phyloP scores from a whole-genome alignment of 1,140 invertebrate genomes.

The Achroia grisella region DNA sequence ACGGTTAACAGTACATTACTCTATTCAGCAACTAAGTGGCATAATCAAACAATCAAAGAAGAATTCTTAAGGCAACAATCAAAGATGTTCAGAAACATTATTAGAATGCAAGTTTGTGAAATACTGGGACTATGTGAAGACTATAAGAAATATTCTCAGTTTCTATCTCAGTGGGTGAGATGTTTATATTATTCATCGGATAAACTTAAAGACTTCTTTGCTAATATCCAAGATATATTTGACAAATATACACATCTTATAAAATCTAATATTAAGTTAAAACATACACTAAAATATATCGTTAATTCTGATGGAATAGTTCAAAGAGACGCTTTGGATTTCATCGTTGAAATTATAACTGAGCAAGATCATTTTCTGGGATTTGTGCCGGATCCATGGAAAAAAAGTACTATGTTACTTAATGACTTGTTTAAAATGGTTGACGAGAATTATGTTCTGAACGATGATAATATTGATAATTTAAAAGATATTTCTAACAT shows the following conservation, averaged over 20 bases:
- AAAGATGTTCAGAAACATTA: neutral
- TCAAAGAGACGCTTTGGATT: conserved; percentile 29
- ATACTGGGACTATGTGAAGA: neutral
- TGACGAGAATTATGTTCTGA: conserved; percentile 28
- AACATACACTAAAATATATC: conserved; percentile 16
- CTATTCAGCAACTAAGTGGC: neutral
- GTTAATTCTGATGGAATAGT: conserved; percentile 9
- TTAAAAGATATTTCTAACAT: conserved; percentile 19
- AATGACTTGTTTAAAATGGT: conserved; percentile 21
- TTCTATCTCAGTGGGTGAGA: conserved; percentile 26
- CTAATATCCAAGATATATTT: conserved; percentile 12
- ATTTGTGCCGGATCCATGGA: conserved; percentile 13
- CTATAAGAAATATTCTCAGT: conserved; percentile 12
- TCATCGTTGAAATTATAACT: conserved; percentile 30
- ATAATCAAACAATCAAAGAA: neutral
- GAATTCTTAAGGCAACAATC: conserved; percentile 7
- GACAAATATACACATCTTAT: conserved; percentile 21
- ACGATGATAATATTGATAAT: conserved; percentile 17
- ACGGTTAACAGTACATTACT: too few species aligned
- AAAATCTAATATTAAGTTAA: conserved; percentile 23
- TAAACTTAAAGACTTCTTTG: too few species aligned
- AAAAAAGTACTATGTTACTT: conserved; percentile 12
- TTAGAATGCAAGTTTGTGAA: neutral
- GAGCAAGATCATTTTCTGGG: conserved; percentile 16
- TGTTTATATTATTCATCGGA: too few species aligned